Evolutionary conservation across 2,888 invertebrate genomes (phyloP).

Genomic region (Drosophila glabriapex): DNA sequence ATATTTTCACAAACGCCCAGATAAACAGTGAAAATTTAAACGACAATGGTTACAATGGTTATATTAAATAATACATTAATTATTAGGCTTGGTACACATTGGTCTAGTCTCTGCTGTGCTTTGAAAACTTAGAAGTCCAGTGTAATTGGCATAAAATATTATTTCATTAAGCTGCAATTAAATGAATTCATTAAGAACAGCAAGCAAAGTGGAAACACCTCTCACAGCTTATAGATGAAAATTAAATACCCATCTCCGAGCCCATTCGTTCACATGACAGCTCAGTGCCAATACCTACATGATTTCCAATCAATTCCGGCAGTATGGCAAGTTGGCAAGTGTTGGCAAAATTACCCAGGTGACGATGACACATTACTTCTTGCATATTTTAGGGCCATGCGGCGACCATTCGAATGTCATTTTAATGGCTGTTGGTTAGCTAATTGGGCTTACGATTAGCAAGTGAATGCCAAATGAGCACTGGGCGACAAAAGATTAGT

Average conservation of each 20-base stretch:
- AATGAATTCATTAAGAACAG: constrained; percentile 45
- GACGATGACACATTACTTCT: constrained; percentile 61
- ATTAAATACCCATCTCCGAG: constrained; percentile 16
- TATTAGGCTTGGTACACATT: neutral
- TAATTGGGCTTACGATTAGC: constrained; percentile 73
- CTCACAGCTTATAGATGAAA: constrained; percentile 33
- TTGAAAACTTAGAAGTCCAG: neutral
- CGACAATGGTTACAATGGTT: neutral
- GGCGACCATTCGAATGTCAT: constrained; percentile 54
- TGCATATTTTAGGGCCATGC: constrained; percentile 70
- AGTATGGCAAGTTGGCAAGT: neutral
- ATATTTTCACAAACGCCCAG: neutral
- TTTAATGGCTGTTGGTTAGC: constrained; percentile 69
- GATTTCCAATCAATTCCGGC: constrained; percentile 42
- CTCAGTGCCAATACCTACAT: constrained; percentile 34
- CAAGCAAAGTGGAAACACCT: constrained; percentile 36
- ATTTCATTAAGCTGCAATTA: constrained; percentile 65
- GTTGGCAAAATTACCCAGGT: constrained; percentile 44
- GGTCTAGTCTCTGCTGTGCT: too few species aligned
- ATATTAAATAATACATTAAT: neutral
- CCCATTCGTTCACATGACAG: constrained; percentile 20
- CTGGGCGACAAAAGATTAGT: constrained; percentile 25
- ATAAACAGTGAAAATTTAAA: neutral
- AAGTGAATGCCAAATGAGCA: constrained; percentile 48
- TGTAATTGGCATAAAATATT: constrained; percentile 58